phyloP scores from a whole-genome alignment of 92 coral and sea anemone genomes.

The Muricea muricata region DNA sequence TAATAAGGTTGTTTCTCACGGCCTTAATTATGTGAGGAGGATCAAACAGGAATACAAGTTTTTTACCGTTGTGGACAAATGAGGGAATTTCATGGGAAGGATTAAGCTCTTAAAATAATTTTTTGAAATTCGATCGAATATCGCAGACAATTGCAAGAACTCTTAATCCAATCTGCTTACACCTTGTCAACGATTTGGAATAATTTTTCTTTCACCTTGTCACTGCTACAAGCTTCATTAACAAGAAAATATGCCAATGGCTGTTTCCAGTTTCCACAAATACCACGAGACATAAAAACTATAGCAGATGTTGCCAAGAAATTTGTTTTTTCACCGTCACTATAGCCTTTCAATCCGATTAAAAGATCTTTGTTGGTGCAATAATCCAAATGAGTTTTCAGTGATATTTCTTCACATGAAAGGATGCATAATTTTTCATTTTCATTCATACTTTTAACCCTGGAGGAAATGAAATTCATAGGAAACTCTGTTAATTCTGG shows the following conservation, averaged over 20 bases:
- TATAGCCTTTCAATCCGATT: slow-evolving; percentile 3
- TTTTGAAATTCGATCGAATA: slow-evolving; percentile 7
- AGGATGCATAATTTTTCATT: background rate
- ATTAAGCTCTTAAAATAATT: background rate
- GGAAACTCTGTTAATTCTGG: background rate
- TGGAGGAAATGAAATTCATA: too few relatives aligned
- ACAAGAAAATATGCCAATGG: slow-evolving; percentile 15
- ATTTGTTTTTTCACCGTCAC: slow-evolving; percentile 6
- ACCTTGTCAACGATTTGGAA: background rate
- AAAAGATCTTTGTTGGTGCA: slow-evolving; percentile 1
- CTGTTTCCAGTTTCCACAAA: slow-evolving; percentile 6
- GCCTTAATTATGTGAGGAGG: slow-evolving; percentile 28
- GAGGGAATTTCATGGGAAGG: background rate
- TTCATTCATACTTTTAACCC: background rate
- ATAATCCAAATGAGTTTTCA: background rate
- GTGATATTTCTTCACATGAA: background rate
- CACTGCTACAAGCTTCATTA: background rate
- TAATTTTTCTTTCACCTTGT: background rate
- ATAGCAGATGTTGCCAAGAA: background rate
- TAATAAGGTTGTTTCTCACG: too few relatives aligned
- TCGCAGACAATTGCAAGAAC: background rate
- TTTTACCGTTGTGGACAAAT: slow-evolving; percentile 9
- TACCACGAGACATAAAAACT: background rate
- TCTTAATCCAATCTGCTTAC: background rate
- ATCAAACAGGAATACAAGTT: background rate